Evolutionary conservation across 1,140 invertebrate species (phyloP), one percentile per base, ranked within the genome.

Genomic region (Babylonia areolata): DNA sequence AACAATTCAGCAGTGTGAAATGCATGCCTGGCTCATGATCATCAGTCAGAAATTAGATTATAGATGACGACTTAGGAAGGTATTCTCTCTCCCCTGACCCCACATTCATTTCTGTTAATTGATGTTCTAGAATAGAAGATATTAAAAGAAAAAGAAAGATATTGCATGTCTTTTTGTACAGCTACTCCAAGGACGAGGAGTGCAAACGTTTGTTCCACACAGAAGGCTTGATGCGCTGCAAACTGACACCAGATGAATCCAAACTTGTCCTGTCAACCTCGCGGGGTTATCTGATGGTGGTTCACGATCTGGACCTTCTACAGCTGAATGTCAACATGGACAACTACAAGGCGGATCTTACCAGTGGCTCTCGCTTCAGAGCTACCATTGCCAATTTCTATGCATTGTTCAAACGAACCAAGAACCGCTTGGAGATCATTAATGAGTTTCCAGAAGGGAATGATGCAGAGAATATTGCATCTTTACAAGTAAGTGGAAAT

Each of bases 211-310:
- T 98, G 3, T 98, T 98, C 92, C 95, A 96, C 87, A 97, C 96
- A 31, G 96, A 96, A 88, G 97, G 97, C 2, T 92, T 99, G 79
- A 98, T 99, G 98, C 95, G 98, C 71, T 98, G 97, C 86, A 96
- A 97, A 85, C 95, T 99, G 86, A 97, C 96, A 46, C 97, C 97
- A 0, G 97, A 98, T 92, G 96, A 96, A 1, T 96, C 95, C 46
- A 98, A 98, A 95, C 96, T 99, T 95, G 95, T 99, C 6, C 97
- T 99, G 93, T 97, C 97, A 89, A 98, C 97, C 1, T 97, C 97
- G 42, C 96, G 96, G 28, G 98, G 98, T 11, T 97, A 98, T 92
- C 95, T 99, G 37, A 97, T 99, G 88, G 96, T 98, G 71, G 96
- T 99, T 85, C 98, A 99, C 93, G 96, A 98, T 94, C 95, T 99